A percentile compares a stretch with the other conserved stretches of the same genome.
These are phyloP conservation scores for Cacoxenus indagator DNA, from an alignment of 2,888 invertebrate genomes.

Conservation along the genomic window DNA sequence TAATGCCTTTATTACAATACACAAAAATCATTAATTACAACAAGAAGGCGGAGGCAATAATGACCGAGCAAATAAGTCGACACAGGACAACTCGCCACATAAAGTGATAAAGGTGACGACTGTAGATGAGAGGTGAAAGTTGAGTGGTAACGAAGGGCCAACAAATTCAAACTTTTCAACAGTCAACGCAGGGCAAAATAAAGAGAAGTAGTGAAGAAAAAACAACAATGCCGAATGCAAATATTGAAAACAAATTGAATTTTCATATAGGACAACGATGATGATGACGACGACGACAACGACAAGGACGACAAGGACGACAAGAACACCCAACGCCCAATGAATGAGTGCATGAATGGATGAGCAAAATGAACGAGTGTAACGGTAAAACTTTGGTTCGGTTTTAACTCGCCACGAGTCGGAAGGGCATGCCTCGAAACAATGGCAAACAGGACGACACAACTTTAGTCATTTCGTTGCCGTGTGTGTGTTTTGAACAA, in stretches of 20 bases:
- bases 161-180: background rate
- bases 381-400: constrained; percentile 5
- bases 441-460: constrained; percentile 13
- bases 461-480: constrained; percentile 43
- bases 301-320: background rate
- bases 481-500: constrained; percentile 40
- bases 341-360: background rate
- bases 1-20: constrained; percentile 49
- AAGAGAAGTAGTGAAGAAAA: background rate
- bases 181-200: background rate
- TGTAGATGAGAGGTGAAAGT: background rate
- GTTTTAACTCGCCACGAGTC: background rate
- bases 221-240: background rate
- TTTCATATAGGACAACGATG: constrained; percentile 46
- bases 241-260: constrained; percentile 58
- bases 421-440: constrained; percentile 2
- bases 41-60: constrained; percentile 36
- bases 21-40: constrained; percentile 63
- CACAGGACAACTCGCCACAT: background rate
- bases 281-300: constrained; percentile 28
- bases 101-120: background rate
- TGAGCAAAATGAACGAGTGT: background rate
- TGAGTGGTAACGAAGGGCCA: background rate
- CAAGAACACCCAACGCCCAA: no score
- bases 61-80: constrained; percentile 21